Evolutionary conservation across 2,888 invertebrate species (phyloP), one percentile per base, ranked within the genome.

Genomic region (Lumbricus terrestris): DNA sequence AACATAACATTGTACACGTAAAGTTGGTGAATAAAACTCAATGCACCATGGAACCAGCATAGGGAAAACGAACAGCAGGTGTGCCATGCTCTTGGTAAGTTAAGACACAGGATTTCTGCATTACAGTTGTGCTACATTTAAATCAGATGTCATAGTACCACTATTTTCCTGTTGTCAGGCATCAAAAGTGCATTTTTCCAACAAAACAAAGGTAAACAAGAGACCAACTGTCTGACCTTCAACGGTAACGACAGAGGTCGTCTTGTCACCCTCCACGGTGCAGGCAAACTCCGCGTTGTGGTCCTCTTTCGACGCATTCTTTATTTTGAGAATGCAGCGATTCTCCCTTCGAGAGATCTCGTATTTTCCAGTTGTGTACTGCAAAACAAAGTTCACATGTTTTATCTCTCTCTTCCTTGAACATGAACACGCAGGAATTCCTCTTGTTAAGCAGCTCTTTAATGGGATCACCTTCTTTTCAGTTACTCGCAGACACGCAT

Each of bases 311-410:
- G 96, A 96, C 42, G 97, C 97, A 92, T 96, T 96, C 95, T 97
- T 97, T 92, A 99, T 97, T 16, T 96, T 96, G 82, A 99, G 96
- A 91, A 97, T 97, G 94, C 99, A 98, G 89, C 97, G 96, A 90
- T 95, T 95, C 92, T 95, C 95, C 90, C 95, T 93, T 16, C 95
- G 93, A 29, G 98, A 97, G 93, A 98, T 98, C 93, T 97, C 96
- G 95, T 96, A 98, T 92, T 97, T 96, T 90, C 98, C 97, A 90
- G 94, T 93, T 13, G 93, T 93, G 92, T 94, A 95, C 95, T 95
- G 93, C 23, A 92, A 91, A 54, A 82, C n/a, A n/a, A 34, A 88
- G 29, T 88, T 88, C 23, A 33, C 23, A 6, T 13, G 88, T 88
- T 88, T 23, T 34, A 35, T 16, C 3, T 47, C 15, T 47, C 47